Conservation (phyloP, 2,797 vertebrate species). For the Lepidocolaptes lacrymiger region DNA sequence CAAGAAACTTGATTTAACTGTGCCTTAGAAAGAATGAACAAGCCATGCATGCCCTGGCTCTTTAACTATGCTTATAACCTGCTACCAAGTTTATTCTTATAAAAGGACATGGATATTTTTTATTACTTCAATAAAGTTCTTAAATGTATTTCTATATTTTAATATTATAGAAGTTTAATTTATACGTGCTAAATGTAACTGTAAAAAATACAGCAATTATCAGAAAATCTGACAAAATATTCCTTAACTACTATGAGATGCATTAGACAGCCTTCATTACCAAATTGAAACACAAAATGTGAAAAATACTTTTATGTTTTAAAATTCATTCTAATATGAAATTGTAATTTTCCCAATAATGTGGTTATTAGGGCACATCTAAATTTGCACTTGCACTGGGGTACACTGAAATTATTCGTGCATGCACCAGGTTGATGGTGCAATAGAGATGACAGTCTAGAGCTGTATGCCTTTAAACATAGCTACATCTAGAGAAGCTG, state of each 20-base stretch:
- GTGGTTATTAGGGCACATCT: not conserved
- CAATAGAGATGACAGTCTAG: not conserved
- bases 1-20: not conserved
- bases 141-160: not conserved
- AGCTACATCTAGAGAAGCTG: not conserved
- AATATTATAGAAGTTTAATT: not conserved
- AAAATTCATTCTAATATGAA: not conserved
- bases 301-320: not conserved
- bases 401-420: not conserved
- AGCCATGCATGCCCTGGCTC: not conserved
- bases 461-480: not conserved
- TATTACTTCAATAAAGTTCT: not conserved
- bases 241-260: not conserved
- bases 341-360: not conserved
- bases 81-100: not conserved
- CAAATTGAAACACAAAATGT: not conserved
- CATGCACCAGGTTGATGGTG: not conserved
- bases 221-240: not conserved
- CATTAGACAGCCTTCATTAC: not conserved
- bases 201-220: not conserved
- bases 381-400: not conserved
- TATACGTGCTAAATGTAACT: not conserved
- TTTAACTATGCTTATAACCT: not conserved
- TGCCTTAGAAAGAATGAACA: not conserved
- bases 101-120: not conserved